Conservation (phyloP, 2,113 vertebrate genomes). For the Sprattus sprattus region DNA sequence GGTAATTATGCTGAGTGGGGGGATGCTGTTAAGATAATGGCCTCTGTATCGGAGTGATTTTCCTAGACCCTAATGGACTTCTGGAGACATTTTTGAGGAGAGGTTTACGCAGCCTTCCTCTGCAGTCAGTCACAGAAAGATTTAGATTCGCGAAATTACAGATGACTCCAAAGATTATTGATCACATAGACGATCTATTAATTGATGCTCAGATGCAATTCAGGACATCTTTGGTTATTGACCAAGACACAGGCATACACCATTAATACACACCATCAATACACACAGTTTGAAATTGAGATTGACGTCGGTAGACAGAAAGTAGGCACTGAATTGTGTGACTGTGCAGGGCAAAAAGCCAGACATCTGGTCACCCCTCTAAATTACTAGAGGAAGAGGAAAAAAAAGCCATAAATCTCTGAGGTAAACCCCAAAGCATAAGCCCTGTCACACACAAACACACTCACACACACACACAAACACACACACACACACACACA, state of each 20-base stretch:
- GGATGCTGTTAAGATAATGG: conserved; percentile 2
- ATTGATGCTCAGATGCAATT: not conserved
- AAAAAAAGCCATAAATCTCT: not conserved
- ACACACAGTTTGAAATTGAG: not conserved
- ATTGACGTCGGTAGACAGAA: not conserved
- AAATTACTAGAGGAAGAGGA: not conserved
- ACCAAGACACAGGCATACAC: not conserved
- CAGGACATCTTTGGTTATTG: not conserved
- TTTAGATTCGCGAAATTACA: not conserved
- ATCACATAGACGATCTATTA: not conserved
- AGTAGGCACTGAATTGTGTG: not conserved
- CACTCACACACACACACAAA: not conserved
- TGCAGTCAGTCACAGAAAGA: not conserved
- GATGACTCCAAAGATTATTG: not conserved
- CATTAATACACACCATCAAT: not conserved
- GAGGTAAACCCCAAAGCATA: not conserved
- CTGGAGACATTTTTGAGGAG: not conserved
- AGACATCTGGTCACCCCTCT: not conserved
- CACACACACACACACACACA: not conserved
- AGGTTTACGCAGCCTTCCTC: not conserved
- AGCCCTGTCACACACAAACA: not conserved
- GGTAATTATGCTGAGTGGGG: not conserved
- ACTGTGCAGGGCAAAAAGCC: not conserved
- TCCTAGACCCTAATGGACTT: not conserved
- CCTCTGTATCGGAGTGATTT: not conserved